These are phyloP conservation scores for Galeopsomyia nigrocyanea DNA, from an alignment of 2,888 invertebrate species.

Conservation along the genomic window DNA sequence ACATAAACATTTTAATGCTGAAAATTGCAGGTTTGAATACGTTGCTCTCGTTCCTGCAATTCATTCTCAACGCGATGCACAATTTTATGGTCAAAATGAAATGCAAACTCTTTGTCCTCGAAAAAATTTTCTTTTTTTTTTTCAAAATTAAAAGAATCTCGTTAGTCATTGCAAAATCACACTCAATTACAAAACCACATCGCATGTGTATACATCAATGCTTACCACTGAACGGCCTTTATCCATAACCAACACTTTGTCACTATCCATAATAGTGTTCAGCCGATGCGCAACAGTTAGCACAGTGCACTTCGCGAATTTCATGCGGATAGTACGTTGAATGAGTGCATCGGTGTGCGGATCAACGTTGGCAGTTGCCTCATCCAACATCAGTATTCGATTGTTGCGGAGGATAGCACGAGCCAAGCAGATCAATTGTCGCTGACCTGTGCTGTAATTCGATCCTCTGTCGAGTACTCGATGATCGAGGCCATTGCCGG, in stretches of 20 bases:
- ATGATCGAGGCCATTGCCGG: constrained; percentile 75
- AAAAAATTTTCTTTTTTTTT: too few species aligned
- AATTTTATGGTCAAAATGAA: too few species aligned
- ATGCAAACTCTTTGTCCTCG: too few species aligned
- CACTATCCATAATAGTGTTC: constrained; percentile 77
- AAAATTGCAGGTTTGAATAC: not conserved
- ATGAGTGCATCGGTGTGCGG: constrained; percentile 78
- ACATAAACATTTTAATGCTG: not conserved
- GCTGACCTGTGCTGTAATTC: constrained; percentile 91
- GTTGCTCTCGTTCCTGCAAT: too few species aligned
- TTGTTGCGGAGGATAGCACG: constrained; percentile 70
- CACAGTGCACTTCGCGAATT: constrained; percentile 73
- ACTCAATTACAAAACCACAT: too few species aligned
- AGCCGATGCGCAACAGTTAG: constrained; percentile 75
- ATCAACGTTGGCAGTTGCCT: constrained; percentile 96
- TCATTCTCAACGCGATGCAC: too few species aligned
- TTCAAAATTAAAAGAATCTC: too few species aligned
- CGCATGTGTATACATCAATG: constrained; percentile 1
- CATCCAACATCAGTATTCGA: constrained; percentile 88
- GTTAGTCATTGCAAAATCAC: too few species aligned
- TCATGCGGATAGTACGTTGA: constrained; percentile 72
- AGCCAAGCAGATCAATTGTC: constrained; percentile 91
- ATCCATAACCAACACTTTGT: constrained; percentile 73
- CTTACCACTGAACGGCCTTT: constrained; percentile 69
- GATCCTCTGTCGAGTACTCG: constrained; percentile 82